These are phyloP conservation scores for Anarhynchus alexandrinus DNA, from an alignment of 2,113 vertebrate genomes.

Conservation along the genomic window DNA sequence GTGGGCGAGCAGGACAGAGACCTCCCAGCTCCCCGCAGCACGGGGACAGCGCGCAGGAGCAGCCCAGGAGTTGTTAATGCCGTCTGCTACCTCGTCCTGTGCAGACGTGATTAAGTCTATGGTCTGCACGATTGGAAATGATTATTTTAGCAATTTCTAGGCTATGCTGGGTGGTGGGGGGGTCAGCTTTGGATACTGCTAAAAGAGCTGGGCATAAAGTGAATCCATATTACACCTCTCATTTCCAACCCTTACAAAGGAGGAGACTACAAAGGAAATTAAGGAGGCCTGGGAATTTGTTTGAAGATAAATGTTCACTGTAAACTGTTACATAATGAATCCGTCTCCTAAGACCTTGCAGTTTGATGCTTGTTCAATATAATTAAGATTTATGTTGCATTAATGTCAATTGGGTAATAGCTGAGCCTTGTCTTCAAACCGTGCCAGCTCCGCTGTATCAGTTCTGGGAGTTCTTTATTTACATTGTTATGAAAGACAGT, in stretches of 20 bases:
- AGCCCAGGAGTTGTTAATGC: background rate
- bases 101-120: background rate
- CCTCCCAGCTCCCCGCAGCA: accelerated
- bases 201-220: background rate
- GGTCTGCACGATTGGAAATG: background rate
- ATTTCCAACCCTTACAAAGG: background rate
- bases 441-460: background rate
- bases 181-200: background rate
- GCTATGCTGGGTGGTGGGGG: background rate
- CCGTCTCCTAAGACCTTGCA: background rate
- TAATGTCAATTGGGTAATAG: constrained; percentile 25
- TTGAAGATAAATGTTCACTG: constrained; percentile 6
- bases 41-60: background rate
- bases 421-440: background rate
- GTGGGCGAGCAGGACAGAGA: background rate
- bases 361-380: constrained; percentile 20
- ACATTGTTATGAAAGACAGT: constrained; percentile 5
- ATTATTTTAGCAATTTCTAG: background rate
- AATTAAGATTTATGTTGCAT: constrained; percentile 59
- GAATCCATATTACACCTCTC: background rate
- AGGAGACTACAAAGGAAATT: background rate
- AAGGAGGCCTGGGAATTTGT: background rate
- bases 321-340: constrained; percentile 19
- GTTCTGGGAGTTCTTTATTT: constrained; percentile 30
- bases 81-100: background rate